Base-by-base conservation (phyloP, 2,888 invertebrate genomes). In the Vesta saturnalis region DNA sequence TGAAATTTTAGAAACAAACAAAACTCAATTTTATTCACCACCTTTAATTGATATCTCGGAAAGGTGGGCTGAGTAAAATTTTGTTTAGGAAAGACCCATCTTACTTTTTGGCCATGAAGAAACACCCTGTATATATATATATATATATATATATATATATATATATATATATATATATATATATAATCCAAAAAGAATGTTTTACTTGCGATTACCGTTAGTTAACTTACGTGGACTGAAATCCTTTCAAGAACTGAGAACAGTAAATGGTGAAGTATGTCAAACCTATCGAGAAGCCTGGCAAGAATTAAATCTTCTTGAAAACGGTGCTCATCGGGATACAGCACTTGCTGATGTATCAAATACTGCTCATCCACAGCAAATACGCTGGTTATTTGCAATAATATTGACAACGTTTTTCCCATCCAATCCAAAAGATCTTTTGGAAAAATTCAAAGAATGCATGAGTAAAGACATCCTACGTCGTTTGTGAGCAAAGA, bases 261-360 rank as follows among this genome's bases (percentile, higher is more conserved):
- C 12, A n/a, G 46, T 46, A 6, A 12, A 46, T 12, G 46, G 46
- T 12, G n/a, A 30, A 63, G 16, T 67, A 46, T 63, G 56, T 58
- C 30, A 57, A 10, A 67, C 63, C 6, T 67, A 58, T 67, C 62
- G 63, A 18, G 63, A 63, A 58, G 67, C 58, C 30, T 67, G n/a
- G 63, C 58, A 16, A 67, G 58, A 19, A 56, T 49, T 56, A 55
- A 54, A 10, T 46, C 72, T 75, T 52, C 65, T 75, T 23, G 73
- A 74, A 69, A 72, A 76, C 63, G 72, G 74, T 64, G 59, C 63
- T 49, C 72, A 73, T 72, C 74, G 74, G 71, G 73, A 75, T 46
- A 52, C 60, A 16, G 68, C 72, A 43, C 64, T 77, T 63, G 30
- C 30, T 60, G 72, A 76, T 68, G 67, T 75, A 16, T 69, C 69